Evolutionary conservation across 2,797 vertebrate genomes (phyloP).

Genomic region (Peromyscus eremicus): DNA sequence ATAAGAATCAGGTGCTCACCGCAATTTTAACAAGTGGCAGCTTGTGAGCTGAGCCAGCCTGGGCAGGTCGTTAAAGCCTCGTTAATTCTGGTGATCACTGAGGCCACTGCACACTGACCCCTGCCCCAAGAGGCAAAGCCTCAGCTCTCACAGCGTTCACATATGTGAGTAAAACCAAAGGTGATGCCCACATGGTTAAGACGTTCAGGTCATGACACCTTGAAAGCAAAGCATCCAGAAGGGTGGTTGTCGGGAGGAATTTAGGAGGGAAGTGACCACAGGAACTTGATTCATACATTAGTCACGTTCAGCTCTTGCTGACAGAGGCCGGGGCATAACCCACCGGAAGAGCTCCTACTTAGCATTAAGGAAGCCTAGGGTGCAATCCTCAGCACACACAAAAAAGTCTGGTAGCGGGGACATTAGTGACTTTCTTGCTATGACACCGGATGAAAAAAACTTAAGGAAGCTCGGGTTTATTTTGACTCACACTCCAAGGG

Average conservation of each 20-base stretch:
- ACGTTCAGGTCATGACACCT: background rate
- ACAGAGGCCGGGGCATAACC: no score
- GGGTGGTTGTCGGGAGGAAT: background rate
- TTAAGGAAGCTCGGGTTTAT: background rate
- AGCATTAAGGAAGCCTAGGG: background rate
- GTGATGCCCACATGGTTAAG: background rate
- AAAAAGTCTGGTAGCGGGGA: background rate
- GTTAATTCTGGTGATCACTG: background rate
- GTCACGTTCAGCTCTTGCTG: background rate
- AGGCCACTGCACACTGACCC: background rate
- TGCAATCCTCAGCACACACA: background rate
- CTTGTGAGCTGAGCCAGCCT: background rate
- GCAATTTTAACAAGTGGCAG: background rate
- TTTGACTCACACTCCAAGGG: background rate
- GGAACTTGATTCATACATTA: background rate
- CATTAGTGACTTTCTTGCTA: background rate
- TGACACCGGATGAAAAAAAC: background rate
- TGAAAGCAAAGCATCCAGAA: background rate
- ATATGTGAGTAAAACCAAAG: background rate
- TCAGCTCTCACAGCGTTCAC: background rate
- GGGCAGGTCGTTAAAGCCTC: background rate
- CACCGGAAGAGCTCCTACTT: background rate
- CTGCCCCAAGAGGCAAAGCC: background rate
- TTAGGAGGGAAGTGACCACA: background rate
- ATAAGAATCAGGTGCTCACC: background rate